A percentile compares a stretch with the other conserved stretches of the same genome.
phyloP scores from a whole-genome alignment of 2,113 vertebrate genomes.

The Nestor notabilis region DNA sequence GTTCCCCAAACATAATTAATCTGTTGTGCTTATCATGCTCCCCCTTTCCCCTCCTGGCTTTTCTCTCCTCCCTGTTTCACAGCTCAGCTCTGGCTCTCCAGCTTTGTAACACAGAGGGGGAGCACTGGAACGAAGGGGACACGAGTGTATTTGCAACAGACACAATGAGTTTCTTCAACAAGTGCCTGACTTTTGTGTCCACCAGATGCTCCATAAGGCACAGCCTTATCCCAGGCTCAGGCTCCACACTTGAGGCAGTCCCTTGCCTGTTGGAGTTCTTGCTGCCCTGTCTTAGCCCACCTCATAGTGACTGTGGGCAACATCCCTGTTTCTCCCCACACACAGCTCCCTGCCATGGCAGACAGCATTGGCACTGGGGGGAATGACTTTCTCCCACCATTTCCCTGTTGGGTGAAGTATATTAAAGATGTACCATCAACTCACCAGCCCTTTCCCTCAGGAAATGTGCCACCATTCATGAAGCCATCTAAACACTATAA shows the following conservation, averaged over 20 bases:
- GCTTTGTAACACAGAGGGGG: background rate
- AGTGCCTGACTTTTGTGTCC: background rate
- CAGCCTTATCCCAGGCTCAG: background rate
- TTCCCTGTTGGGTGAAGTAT: background rate
- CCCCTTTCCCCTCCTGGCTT: rapidly evolving
- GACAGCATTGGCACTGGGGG: background rate
- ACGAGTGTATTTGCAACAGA: background rate
- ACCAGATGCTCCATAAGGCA: background rate
- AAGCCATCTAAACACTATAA: background rate
- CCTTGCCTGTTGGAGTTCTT: background rate
- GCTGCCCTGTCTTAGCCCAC: background rate
- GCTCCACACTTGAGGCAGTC: background rate
- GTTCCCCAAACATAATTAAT: slow-evolving; percentile 8
- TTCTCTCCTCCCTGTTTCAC: background rate
- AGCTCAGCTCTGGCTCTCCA: background rate
- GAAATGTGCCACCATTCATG: background rate
- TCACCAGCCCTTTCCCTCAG: background rate
- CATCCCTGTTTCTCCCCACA: background rate
- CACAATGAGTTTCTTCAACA: background rate
- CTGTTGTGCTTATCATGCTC: background rate
- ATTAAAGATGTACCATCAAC: background rate
- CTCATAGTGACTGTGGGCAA: background rate
- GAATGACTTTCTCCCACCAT: background rate
- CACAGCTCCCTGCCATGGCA: rapidly evolving
- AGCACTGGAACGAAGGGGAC: background rate